phyloP scores from a whole-genome alignment of 1,140 invertebrate species.

The Drosophila melanica region DNA sequence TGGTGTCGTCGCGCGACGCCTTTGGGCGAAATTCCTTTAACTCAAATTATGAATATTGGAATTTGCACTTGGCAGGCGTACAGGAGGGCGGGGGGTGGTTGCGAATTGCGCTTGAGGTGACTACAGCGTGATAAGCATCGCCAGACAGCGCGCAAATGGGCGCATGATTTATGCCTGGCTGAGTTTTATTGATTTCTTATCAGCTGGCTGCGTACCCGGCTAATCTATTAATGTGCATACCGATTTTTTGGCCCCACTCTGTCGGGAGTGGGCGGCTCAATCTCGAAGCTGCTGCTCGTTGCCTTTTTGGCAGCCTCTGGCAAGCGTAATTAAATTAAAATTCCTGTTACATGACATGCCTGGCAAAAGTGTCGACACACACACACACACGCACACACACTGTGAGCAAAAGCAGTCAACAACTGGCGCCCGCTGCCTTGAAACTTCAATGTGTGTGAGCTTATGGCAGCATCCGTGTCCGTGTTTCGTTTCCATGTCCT shows the following conservation, averaged over 20 bases:
- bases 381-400: constrained; percentile 38
- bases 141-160: constrained; percentile 50
- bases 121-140: constrained; percentile 60
- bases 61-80: constrained; percentile 26
- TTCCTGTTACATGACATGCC: constrained; percentile 76
- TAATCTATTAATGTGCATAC: constrained; percentile 67
- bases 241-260: constrained; percentile 21
- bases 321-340: constrained; percentile 78
- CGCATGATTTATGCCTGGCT: constrained; percentile 68
- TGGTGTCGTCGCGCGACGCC: constrained; percentile 52
- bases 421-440: constrained; percentile 49
- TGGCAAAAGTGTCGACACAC: constrained; percentile 52
- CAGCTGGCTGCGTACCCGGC: constrained; percentile 25
- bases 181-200: constrained; percentile 75
- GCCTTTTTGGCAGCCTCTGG: constrained; percentile 18
- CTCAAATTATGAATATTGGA: constrained; percentile 78
- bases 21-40: constrained; percentile 55
- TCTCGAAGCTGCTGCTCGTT: constrained; percentile 14
- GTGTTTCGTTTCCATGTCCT: constrained; percentile 54
- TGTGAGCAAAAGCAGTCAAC: constrained; percentile 43
- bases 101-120: constrained; percentile 5
- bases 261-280: constrained; percentile 21
- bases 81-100: neutral
- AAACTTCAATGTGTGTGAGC: constrained; percentile 28
- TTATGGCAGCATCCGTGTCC: constrained; percentile 47